phyloP scores from a whole-genome alignment of 2,797 vertebrate species.

The Sphaeramia orbicularis region DNA sequence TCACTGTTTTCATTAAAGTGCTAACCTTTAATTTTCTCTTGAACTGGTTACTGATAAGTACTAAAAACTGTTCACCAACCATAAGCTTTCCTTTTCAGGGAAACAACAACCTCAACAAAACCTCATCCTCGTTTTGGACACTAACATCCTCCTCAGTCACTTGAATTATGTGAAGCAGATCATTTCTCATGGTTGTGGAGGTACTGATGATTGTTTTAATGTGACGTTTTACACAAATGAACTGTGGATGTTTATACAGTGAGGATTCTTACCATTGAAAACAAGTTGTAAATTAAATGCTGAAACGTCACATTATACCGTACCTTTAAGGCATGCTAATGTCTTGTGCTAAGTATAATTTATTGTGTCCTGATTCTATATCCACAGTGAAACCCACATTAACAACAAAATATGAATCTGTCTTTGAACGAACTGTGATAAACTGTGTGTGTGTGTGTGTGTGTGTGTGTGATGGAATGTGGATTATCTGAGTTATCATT shows the following conservation, averaged over 20 bases:
- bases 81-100: conserved; percentile 67
- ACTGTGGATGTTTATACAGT: too few species aligned
- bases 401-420: too few species aligned
- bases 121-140: conserved; percentile 91
- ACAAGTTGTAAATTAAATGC: too few species aligned
- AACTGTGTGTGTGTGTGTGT: not conserved
- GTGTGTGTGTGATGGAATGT: not conserved
- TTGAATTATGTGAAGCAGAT: conserved; percentile 91
- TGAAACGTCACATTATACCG: too few species aligned
- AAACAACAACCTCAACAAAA: conserved; percentile 78
- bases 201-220: conserved; percentile 64
- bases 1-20: too few species aligned
- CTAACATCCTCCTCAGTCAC: conserved; percentile 95
- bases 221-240: conserved; percentile 2
- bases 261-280: too few species aligned
- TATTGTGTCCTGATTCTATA: too few species aligned
- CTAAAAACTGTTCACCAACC: accelerated
- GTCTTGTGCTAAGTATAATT: too few species aligned
- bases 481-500: not conserved
- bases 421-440: not conserved
- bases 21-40: not conserved
- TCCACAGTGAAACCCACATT: too few species aligned
- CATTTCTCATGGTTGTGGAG: conserved; percentile 86
- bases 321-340: too few species aligned
- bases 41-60: not conserved